These are phyloP conservation scores for Andrena cerasifolii DNA, from an alignment of 1,140 invertebrate species.

Conservation along the genomic window DNA sequence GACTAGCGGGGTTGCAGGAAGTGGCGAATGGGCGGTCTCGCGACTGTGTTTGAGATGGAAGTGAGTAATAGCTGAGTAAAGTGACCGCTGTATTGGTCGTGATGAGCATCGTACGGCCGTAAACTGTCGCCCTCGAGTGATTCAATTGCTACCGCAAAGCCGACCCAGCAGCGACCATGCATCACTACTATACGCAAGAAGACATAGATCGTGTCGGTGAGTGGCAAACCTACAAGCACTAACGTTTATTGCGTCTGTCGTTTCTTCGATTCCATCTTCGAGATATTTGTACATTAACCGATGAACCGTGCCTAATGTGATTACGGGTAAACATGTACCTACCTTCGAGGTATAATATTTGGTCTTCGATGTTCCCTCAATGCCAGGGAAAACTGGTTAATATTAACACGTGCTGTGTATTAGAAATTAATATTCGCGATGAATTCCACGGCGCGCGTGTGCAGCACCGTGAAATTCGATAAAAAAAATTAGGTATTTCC, in stretches of 20 bases:
- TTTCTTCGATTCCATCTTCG: too few relatives aligned
- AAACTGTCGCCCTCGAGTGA: slow-evolving; percentile 69
- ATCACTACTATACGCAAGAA: slow-evolving; percentile 76
- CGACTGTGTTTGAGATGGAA: slow-evolving; percentile 68
- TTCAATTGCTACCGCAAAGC: slow-evolving; percentile 70
- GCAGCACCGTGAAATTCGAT: too few relatives aligned
- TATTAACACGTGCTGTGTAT: too few relatives aligned
- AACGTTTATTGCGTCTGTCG: background rate
- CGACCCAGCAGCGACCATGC: slow-evolving; percentile 67
- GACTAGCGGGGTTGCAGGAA: slow-evolving; percentile 46
- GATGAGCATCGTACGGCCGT: slow-evolving; percentile 70
- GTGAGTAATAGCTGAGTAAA: slow-evolving; percentile 68
- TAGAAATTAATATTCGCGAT: too few relatives aligned
- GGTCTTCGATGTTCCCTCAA: too few relatives aligned
- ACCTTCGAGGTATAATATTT: too few relatives aligned
- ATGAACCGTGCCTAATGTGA: too few relatives aligned
- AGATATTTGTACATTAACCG: too few relatives aligned
- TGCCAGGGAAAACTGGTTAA: too few relatives aligned
- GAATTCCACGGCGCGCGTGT: too few relatives aligned
- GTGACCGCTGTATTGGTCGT: slow-evolving; percentile 69
- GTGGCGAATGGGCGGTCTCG: slow-evolving; percentile 61
- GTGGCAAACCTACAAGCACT: slow-evolving; percentile 33
- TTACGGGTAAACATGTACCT: too few relatives aligned
- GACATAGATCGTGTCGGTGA: slow-evolving; percentile 76
- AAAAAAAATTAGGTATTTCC: too few relatives aligned